These are phyloP conservation scores for Brachionus sp. DNA, from an alignment of 1,140 invertebrate genomes.

Conservation along the genomic window DNA sequence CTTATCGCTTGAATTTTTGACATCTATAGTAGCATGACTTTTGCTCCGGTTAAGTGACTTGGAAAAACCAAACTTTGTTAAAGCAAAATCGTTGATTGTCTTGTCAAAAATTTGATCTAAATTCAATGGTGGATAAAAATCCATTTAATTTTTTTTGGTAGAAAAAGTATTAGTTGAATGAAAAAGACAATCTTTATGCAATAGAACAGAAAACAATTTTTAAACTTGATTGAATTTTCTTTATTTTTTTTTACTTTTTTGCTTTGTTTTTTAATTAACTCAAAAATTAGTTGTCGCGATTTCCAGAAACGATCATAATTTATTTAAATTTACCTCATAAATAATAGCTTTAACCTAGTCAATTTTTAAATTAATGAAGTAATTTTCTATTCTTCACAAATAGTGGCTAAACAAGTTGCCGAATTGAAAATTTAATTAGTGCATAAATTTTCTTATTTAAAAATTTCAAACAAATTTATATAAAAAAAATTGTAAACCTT, in stretches of 20 bases:
- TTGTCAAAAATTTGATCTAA: constrained; percentile 20
- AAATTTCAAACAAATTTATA: no score
- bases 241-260: not conserved
- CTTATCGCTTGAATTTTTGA: not conserved
- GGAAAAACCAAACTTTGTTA: not conserved
- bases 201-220: not conserved
- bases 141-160: not conserved
- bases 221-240: not conserved
- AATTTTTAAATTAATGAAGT: not conserved
- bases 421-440: no score
- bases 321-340: not conserved
- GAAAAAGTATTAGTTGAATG: not conserved
- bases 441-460: no score
- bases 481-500: no score
- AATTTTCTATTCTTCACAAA: not conserved
- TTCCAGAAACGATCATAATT: constrained; percentile 13
- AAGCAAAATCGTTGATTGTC: not conserved
- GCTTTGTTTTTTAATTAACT: constrained; percentile 6
- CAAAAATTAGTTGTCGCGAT: not conserved
- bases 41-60: not conserved
- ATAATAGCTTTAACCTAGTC: not conserved
- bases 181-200: not conserved
- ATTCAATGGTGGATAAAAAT: constrained; percentile 35
- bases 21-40: not conserved
- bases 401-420: not conserved